phyloP scores from a whole-genome alignment of 2,797 vertebrate genomes.

The Hephaestus fuliginosus region DNA sequence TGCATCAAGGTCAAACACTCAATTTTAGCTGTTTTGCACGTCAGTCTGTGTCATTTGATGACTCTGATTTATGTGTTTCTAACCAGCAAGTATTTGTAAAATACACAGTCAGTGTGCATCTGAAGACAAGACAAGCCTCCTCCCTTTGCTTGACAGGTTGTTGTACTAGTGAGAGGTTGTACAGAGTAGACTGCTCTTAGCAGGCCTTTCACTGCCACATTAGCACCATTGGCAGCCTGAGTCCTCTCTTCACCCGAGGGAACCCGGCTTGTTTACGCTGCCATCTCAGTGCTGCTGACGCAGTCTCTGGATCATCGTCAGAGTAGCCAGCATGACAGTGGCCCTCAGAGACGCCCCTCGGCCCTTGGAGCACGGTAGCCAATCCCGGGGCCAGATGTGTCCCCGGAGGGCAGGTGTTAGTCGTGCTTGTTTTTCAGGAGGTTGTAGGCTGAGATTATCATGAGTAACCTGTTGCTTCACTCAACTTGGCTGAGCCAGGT shows the following conservation, averaged over 20 bases:
- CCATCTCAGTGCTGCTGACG: slow-evolving; percentile 75
- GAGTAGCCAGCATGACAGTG: slow-evolving; percentile 55
- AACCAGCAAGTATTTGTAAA: neutral
- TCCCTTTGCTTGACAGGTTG: neutral
- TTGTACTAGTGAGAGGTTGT: slow-evolving; percentile 13
- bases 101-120: neutral
- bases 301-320: slow-evolving; percentile 72
- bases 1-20: slow-evolving; percentile 49
- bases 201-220: slow-evolving; percentile 42
- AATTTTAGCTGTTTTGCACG: neutral
- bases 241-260: slow-evolving; percentile 61
- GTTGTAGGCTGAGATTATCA: slow-evolving; percentile 76
- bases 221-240: slow-evolving; percentile 47
- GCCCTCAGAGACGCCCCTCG: slow-evolving; percentile 62
- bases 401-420: slow-evolving; percentile 71
- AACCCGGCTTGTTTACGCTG: slow-evolving; percentile 79
- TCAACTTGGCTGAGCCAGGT: slow-evolving; percentile 44
- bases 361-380: slow-evolving; percentile 59
- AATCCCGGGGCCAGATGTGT: slow-evolving; percentile 63
- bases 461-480: slow-evolving; percentile 76
- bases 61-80: neutral
- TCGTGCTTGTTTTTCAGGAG: slow-evolving; percentile 80
- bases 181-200: slow-evolving; percentile 4
- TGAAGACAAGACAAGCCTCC: slow-evolving; percentile 10
- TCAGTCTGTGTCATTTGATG: neutral